phyloP scores from a whole-genome alignment of 2,113 vertebrate genomes.

The Apistogramma diplotaenia region DNA sequence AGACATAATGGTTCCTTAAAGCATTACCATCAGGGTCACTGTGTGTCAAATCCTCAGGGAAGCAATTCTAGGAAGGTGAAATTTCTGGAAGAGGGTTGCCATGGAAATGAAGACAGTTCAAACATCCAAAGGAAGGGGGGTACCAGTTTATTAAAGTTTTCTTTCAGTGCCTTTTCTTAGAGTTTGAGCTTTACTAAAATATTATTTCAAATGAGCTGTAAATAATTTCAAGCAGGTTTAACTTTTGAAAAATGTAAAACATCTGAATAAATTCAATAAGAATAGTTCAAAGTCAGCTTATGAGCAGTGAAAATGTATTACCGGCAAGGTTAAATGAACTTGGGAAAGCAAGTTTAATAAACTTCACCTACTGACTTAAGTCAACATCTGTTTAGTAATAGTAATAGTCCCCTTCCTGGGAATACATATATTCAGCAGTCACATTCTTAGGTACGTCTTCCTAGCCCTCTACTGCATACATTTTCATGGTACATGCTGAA shows the following conservation, averaged over 20 bases:
- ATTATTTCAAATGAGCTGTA: neutral
- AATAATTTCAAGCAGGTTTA: neutral
- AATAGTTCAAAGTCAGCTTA: neutral
- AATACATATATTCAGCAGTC: neutral
- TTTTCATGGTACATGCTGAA: too few species aligned
- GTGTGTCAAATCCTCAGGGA: conserved; percentile 6
- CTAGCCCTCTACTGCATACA: too few species aligned
- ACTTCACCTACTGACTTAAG: neutral
- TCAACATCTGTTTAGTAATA: neutral
- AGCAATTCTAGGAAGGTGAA: neutral
- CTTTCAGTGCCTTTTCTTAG: neutral
- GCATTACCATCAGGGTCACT: neutral
- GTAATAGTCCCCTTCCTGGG: neutral
- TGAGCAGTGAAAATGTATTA: neutral
- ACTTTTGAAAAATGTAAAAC: neutral
- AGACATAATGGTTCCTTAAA: neutral
- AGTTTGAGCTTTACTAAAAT: neutral
- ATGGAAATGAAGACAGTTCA: conserved; percentile 8
- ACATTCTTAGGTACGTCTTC: too few species aligned
- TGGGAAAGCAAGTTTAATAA: neutral
- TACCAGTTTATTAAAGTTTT: neutral
- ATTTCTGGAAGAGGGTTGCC: neutral
- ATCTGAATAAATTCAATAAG: neutral
- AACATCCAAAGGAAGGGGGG: neutral
- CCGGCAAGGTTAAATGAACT: neutral